Evolutionary conservation across 2,797 vertebrate genomes (phyloP), one percentile per base, ranked within the genome.

Genomic region (Molossus molossus): DNA sequence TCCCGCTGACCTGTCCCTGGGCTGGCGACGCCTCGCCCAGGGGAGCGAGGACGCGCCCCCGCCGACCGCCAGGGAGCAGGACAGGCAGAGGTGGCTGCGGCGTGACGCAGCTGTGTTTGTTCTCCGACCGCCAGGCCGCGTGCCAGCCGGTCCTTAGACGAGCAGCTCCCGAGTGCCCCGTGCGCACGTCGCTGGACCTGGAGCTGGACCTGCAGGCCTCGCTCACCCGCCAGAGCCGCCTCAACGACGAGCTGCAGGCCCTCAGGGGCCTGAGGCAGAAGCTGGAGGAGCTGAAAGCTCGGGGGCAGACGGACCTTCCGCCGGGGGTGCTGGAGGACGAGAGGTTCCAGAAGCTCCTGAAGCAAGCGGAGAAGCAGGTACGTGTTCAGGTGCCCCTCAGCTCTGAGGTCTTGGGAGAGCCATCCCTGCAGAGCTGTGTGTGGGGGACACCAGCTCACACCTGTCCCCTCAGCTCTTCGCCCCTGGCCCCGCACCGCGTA

Each of bases 181-280:
- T 33, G 0, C 98, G 98, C 57, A 99, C 99, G 1, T 99, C 99
- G 80, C 98, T 99, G 17, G 99, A 99, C 98, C 96, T 99, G 97
- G 99, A 99, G 98, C 98, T 99, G 98, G 99, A 99, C 82, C 99
- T 99, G 12, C 99, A 99, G 98, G 99, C 98, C 0, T 99, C 99
- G 0, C 98, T 98, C 25, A 99, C 99, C 0, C 98, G 98, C 5
- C 99, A 99, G 97, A 98, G 89, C 3, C 98, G 98, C 3, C 98
- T 99, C 87, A 99, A 99, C 0, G 98, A 99, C 1, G 99, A 99
- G 95, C 98, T 99, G 8, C 98, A 98, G 98, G 98, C 98, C 40
- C 96, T 99, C 88, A 48, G 99, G 93, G 98, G 98, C 95, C 97
- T 99, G 7, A 97, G 98, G 96, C 98, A 98, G 64, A 98, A 98